phyloP scores from a whole-genome alignment of 1,140 invertebrate genomes.

The Dendrolimus kikuchii region DNA sequence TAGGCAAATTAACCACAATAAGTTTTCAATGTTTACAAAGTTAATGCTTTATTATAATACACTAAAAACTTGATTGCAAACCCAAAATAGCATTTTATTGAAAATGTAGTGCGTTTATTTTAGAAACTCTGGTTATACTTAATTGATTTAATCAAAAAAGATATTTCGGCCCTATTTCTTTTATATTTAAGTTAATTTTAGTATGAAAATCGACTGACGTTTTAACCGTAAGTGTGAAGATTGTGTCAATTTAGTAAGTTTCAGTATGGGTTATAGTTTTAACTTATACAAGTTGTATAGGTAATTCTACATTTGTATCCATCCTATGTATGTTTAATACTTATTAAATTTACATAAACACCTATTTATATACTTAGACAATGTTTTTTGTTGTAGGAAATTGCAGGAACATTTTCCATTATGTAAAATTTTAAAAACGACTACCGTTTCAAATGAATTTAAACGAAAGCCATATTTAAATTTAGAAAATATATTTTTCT shows the following conservation, averaged over 20 bases:
- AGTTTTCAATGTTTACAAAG: too few species aligned
- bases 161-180: too few species aligned
- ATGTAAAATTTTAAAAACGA: slow-evolving; percentile 18
- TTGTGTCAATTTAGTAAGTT: slow-evolving; percentile 19
- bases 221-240: slow-evolving; percentile 13
- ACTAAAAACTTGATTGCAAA: too few species aligned
- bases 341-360: background rate
- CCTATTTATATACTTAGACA: slow-evolving; percentile 6
- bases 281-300: background rate
- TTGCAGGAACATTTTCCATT: slow-evolving; percentile 23
- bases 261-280: background rate
- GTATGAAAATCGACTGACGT: too few species aligned
- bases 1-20: too few species aligned
- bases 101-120: too few species aligned
- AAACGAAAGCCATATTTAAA: slow-evolving; percentile 64
- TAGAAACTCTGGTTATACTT: too few species aligned
- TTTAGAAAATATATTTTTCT: slow-evolving; percentile 53
- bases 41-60: too few species aligned
- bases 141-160: too few species aligned
- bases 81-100: too few species aligned
- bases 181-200: too few species aligned
- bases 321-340: too few species aligned
- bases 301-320: background rate
- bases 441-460: slow-evolving; percentile 31
- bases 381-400: slow-evolving; percentile 18